Base-by-base conservation (phyloP, 2,888 invertebrate species). In the Halictus ligatus region DNA sequence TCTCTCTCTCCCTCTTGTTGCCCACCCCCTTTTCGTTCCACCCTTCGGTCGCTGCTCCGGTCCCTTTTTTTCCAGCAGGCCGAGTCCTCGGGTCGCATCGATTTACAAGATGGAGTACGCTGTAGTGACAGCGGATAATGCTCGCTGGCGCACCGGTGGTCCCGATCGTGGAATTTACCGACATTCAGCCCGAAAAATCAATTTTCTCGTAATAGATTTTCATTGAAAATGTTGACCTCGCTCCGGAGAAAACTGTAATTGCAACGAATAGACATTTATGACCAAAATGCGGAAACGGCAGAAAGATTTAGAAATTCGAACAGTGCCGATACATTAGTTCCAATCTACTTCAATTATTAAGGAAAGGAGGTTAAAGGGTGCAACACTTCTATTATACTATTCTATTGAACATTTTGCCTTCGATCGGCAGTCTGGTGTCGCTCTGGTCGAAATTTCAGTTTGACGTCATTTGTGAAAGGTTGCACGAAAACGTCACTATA, bases 41-140 rank as follows among this genome's bases (percentile, higher is more conserved):
- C 21, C 29, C 29, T 43, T 21, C 15, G 29, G 67, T 67, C 35
- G 35, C 43, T 75, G 8, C 81, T 35, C 35, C 25, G 54, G 74
- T 80, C 60, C 71, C 67, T 64, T 43, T 69, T 82, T 79, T 54
- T 43, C 69, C 77, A 74, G 64, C 75, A 71, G 50, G 69, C 71
- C 60, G 48, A 69, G 69, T 60, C 73, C n/a, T 60, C 75, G 48
- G 73, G 75, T 71, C 69, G 73, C 78, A 73, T 83, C 78, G 83
- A 81, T 88, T 83, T 77, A 77, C 87, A 79, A 80, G 75, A 75
- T 78, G 83, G 71, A 82, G 77, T 75, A 43, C 73, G 73, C 21
- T 50, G 54, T 79, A 84, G 84, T 64, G 79, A 84, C 79, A 84
- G 25, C 72, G 21, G 84, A 84, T 84, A 85, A 84, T 60, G 80